phyloP scores from a whole-genome alignment of 2,797 vertebrate genomes.

The Rhinatrema bivittatum region DNA sequence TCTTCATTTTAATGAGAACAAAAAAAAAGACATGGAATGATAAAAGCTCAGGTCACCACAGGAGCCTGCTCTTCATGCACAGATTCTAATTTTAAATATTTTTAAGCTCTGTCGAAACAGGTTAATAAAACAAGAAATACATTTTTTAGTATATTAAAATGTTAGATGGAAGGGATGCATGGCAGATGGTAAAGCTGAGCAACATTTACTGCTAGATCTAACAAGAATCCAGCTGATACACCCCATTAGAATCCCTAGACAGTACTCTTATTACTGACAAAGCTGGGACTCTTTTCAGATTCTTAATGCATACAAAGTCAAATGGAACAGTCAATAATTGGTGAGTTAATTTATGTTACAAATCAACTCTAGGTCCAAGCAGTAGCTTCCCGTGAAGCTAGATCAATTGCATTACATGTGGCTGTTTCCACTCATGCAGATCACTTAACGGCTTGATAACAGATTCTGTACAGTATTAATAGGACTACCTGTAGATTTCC shows the following conservation, averaged over 20 bases:
- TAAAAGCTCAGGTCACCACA: neutral
- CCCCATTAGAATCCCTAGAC: constrained; percentile 23
- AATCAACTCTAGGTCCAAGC: constrained; percentile 20
- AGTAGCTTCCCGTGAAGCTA: constrained; percentile 13
- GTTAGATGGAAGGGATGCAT: constrained; percentile 4
- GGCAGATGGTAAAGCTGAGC: constrained; percentile 31
- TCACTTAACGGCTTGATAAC: constrained; percentile 18
- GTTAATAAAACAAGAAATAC: neutral
- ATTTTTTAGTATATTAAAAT: constrained; percentile 25
- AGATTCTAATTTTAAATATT: neutral
- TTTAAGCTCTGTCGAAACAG: neutral
- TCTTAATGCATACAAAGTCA: constrained; percentile 24
- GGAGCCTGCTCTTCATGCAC: neutral
- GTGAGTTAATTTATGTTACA: constrained; percentile 29
- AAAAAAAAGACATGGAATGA: neutral
- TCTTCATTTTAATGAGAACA: constrained; percentile 13
- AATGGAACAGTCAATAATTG: constrained; percentile 25
- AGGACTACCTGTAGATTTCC: constrained; percentile 16
- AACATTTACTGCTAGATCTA: constrained; percentile 31
- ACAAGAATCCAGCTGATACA: constrained; percentile 16
- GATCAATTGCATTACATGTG: constrained; percentile 19
- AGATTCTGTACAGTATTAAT: constrained; percentile 17
- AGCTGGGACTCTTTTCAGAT: constrained; percentile 14
- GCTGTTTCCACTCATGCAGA: constrained; percentile 10
- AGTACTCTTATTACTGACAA: constrained; percentile 20